Evolutionary conservation across 2,113 vertebrate species (phyloP).

Genomic region (Callipepla squamata): DNA sequence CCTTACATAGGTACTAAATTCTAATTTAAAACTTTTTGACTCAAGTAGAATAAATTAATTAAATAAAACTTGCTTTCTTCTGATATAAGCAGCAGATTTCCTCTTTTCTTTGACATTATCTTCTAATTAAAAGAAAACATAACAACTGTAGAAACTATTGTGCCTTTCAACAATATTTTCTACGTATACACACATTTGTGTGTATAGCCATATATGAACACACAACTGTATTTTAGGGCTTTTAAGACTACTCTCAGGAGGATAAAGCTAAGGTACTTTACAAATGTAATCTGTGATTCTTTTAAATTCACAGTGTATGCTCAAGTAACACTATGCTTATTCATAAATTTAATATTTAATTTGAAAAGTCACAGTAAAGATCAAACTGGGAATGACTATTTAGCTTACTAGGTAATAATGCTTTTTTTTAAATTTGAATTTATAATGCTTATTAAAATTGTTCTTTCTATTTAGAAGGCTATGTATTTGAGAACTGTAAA

Average conservation of each 20-base stretch:
- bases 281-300: neutral
- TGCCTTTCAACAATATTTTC: neutral
- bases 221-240: neutral
- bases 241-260: neutral
- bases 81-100: neutral
- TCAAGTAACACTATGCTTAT: neutral
- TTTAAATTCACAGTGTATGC: neutral
- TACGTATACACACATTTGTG: neutral
- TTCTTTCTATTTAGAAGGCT: neutral
- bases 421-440: neutral
- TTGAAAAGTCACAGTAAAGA: conserved; percentile 23
- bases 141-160: neutral
- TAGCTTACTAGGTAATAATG: neutral
- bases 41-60: neutral
- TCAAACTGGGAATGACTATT: neutral
- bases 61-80: neutral
- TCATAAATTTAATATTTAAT: neutral
- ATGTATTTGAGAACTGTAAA: neutral
- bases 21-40: neutral
- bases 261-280: neutral
- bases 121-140: neutral
- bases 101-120: neutral
- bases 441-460: neutral
- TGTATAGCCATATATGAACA: no score
- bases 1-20: neutral